These are phyloP conservation scores for Brachynemurus nebulosus DNA, from an alignment of 2,888 invertebrate species.

Conservation along the genomic window DNA sequence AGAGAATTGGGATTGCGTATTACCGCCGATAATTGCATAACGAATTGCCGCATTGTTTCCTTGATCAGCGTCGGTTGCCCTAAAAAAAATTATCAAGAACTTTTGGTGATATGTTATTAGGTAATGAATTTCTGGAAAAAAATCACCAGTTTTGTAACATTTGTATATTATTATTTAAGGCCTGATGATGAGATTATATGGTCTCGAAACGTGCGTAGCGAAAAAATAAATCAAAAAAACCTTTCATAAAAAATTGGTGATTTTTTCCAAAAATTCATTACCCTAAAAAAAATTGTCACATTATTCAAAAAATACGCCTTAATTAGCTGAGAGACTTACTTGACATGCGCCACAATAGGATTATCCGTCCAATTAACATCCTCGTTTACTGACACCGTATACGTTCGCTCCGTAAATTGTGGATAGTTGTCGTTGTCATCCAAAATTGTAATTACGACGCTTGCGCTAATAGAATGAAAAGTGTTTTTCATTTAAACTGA, in stretches of 20 bases:
- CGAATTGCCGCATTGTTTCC: conserved; percentile 87
- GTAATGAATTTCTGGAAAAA: too few species aligned
- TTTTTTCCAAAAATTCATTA: too few species aligned
- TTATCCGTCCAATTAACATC: conserved; percentile 74
- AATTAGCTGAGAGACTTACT: conserved; percentile 30
- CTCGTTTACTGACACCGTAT: conserved; percentile 76
- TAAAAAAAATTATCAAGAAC: too few species aligned
- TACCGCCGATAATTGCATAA: conserved; percentile 91
- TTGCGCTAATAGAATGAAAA: conserved; percentile 40
- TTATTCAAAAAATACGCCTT: not conserved
- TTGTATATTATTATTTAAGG: too few species aligned
- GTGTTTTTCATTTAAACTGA: conserved; percentile 5
- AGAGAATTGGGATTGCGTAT: conserved; percentile 84
- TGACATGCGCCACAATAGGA: conserved; percentile 68
- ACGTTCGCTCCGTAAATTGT: conserved; percentile 80
- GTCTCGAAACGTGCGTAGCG: too few species aligned
- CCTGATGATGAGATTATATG: too few species aligned
- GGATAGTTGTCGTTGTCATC: conserved; percentile 93
- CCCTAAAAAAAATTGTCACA: too few species aligned
- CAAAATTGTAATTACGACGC: conserved; percentile 64
- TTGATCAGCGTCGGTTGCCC: conserved; percentile 84
- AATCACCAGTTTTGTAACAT: too few species aligned
- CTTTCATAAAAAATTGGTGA: too few species aligned
- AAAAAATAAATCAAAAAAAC: too few species aligned
- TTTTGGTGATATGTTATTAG: too few species aligned